Evolutionary conservation across 2,888 invertebrate genomes (phyloP), one percentile per base, ranked within the genome.

Genomic region (Andrena bucephala): DNA sequence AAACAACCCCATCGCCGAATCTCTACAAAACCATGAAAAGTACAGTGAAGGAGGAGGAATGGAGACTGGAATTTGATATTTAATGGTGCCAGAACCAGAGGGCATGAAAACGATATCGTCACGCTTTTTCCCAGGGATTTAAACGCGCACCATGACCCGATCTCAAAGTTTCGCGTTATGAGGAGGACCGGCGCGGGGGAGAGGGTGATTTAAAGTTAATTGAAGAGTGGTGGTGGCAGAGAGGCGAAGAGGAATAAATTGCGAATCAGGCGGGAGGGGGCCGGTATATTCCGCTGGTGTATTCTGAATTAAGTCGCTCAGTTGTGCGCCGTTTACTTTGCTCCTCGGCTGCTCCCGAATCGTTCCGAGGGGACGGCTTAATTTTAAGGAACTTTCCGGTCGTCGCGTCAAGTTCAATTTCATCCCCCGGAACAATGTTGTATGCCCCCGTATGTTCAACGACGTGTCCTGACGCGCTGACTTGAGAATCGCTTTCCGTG

Each of bases 171-270:
- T 76, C 77, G 57, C 81, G 76, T 84, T 82, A 84, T 72, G 81
- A 79, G 80, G 60, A 78, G 84, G 70, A 79, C 63, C 62, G 69
- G 80, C 72, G 65, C 24, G 57, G 24, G 27, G 24, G 81, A 80
- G 86, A 83, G 86, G 85, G 85, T 85, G 89, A 90, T 90, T 87
- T 87, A 87, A 88, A 89, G 90, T 90, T 90, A 89, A 89, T 89
- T 89, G 89, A 75, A 90, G 88, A 87, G 80, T 68, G 81, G 74
- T 36, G 81, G 75, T 73, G 83, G 77, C 69, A 63, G 74, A 66
- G 80, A 63, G 76, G 73, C 63, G 69, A 84, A 79, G 83, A 86
- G 86, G 85, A 89, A 88, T 89, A 89, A 89, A 89, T 89, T 87
- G 87, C 86, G 82, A 85, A 84, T 78, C 75, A 42, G 73, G 74